Evolutionary conservation across 2,113 vertebrate genomes (phyloP), one percentile per base, ranked within the genome.

Genomic region (Corapipo altera): DNA sequence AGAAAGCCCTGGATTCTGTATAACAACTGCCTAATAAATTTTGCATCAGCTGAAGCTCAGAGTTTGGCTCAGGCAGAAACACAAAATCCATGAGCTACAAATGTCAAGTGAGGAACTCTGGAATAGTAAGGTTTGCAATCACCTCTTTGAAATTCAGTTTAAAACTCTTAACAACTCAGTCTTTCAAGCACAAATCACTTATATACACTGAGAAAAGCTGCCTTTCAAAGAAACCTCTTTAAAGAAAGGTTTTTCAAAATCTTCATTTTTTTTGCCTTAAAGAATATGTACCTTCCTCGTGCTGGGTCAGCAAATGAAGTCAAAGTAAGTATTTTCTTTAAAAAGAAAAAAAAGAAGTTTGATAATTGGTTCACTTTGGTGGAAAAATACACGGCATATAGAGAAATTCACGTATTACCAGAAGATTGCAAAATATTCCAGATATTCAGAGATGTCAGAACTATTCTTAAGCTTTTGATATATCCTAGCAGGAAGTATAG

Each of bases 1-100:
- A 94, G 62, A 84, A 93, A 82, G 55, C 75, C 88, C 71, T 83
- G 70, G 30, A 73, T 58, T 88, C 88, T 73, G 57, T 48, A 41
- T 54, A 95, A 95, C 91, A 83, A 94, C 2, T 48, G 70, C 90
- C 55, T 93, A 88, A 91, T 88, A 89, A 92, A 92, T 85, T 93
- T 89, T 93, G 35, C 74, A 82, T 76, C 28, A 49, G 51, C 59
- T 85, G 76, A 91, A 91, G 87, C 35, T 37, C 51, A 57, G 52
- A 10, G 13, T 91, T 77, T 37, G 79, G 80, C 48, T 85, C 41
- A 79, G 75, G 74, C n/a, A 78, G 57, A 57, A 85, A 88, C 30
- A 71, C 49, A 74, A 62, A 81, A 87, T n/a, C 75, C 85, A 43
- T 51, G 67, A 93, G 83, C 64, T 52, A 23, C 18, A 78, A 89